These are phyloP conservation scores for Eutolmus rufibarbis DNA, from an alignment of 2,888 invertebrate species.

Conservation along the genomic window DNA sequence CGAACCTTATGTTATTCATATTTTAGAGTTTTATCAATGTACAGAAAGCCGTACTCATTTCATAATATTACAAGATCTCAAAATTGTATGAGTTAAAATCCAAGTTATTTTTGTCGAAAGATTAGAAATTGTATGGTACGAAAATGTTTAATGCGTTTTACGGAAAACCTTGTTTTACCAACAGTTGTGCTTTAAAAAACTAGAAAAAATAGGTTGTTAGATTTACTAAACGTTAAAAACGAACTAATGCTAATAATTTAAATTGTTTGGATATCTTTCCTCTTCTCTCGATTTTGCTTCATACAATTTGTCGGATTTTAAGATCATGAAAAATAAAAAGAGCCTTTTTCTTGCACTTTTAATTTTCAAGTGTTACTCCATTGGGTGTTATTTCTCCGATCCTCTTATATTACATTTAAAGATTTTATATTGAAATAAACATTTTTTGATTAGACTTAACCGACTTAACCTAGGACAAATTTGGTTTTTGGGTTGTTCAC, in stretches of 20 bases:
- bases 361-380: neutral
- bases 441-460: neutral
- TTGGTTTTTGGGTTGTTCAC: constrained; percentile 9
- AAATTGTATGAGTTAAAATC: neutral
- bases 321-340: neutral
- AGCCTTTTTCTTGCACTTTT: neutral
- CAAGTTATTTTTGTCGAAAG: neutral
- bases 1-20: neutral
- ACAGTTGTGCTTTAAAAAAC: no score
- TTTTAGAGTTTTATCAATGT: neutral
- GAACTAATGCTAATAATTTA: no score
- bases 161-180: no score
- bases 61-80: neutral
- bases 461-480: neutral
- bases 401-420: neutral
- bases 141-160: no score
- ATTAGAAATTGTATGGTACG: no score
- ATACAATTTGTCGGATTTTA: neutral
- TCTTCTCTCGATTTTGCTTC: neutral
- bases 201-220: no score
- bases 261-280: neutral
- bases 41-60: neutral
- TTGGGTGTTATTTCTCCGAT: neutral
- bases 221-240: no score
- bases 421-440: neutral